A percentile compares a stretch with the other conserved stretches of the same genome.
These are phyloP conservation scores for Eulimnadia texana DNA, from an alignment of 1,140 invertebrate genomes.

Conservation along the genomic window DNA sequence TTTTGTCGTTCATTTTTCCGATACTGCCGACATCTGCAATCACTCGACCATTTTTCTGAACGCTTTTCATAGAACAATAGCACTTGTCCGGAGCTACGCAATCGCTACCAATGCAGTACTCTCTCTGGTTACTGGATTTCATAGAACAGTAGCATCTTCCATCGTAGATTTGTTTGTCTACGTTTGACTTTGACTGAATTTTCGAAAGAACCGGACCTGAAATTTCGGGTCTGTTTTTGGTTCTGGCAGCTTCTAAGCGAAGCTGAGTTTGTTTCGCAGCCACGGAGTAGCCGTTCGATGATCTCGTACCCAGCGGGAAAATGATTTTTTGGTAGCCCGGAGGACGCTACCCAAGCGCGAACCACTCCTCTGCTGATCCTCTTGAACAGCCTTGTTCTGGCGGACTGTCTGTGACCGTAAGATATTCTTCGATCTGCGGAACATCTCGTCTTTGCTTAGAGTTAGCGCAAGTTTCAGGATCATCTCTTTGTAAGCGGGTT, in stretches of 20 bases:
- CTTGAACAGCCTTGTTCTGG: conserved; percentile 21
- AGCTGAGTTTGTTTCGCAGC: not conserved
- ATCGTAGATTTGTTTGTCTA: conserved; percentile 56
- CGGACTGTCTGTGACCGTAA: conserved; percentile 51
- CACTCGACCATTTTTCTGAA: conserved; percentile 26
- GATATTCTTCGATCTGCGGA: conserved; percentile 71
- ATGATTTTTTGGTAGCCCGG: conserved; percentile 22
- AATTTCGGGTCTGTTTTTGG: too few relatives aligned
- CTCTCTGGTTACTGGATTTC: conserved; percentile 43
- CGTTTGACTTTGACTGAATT: not conserved
- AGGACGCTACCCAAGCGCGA: conserved; percentile 30
- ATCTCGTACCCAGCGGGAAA: conserved; percentile 18
- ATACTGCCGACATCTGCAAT: conserved; percentile 27
- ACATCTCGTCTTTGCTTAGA: conserved; percentile 74
- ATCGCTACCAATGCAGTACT: conserved; percentile 29
- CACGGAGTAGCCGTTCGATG: not conserved
- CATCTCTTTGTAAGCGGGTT: conserved; percentile 79
- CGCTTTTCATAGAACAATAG: conserved; percentile 44
- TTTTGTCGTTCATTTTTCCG: conserved; percentile 5
- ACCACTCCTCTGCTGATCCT: conserved; percentile 40
- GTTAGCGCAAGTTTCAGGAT: conserved; percentile 69
- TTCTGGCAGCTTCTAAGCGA: not conserved
- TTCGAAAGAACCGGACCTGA: not conserved
- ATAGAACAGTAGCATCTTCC: conserved; percentile 64
- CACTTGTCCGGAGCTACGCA: conserved; percentile 77